A percentile compares a stretch with the other conserved stretches of the same genome.
phyloP scores from a whole-genome alignment of 2,888 invertebrate species.

The Malacosoma neustria region DNA sequence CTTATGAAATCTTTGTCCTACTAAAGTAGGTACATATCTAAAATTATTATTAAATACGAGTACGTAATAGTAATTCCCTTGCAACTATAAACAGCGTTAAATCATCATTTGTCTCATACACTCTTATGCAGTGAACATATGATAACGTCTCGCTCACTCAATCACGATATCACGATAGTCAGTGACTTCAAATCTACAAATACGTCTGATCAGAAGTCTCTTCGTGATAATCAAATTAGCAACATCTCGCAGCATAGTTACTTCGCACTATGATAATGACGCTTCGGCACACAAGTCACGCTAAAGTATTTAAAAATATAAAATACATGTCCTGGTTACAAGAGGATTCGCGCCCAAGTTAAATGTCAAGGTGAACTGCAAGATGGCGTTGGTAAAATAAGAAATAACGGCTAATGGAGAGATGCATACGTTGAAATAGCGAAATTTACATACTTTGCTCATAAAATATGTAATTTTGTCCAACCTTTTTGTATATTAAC shows the following conservation, averaged over 20 bases:
- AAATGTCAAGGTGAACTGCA: slow-evolving; percentile 59
- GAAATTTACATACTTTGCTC: background rate
- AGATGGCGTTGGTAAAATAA: slow-evolving; percentile 38
- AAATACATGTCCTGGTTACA: slow-evolving; percentile 5
- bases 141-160: too few species aligned
- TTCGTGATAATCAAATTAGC: slow-evolving; percentile 9
- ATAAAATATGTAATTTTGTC: slow-evolving; percentile 1
- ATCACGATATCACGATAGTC: too few species aligned
- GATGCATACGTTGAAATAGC: background rate
- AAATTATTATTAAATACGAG: too few species aligned
- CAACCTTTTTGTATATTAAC: too few species aligned
- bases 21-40: too few species aligned
- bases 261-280: background rate
- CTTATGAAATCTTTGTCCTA: too few species aligned
- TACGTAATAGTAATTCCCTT: too few species aligned
- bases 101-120: too few species aligned
- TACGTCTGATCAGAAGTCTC: too few species aligned
- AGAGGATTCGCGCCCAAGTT: slow-evolving; percentile 37
- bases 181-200: too few species aligned
- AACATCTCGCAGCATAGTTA: background rate
- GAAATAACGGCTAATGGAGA: slow-evolving; percentile 23
- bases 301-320: background rate
- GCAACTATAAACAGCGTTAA: too few species aligned
- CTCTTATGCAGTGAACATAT: too few species aligned
- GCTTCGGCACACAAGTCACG: background rate